A percentile compares a stretch with the other conserved stretches of the same genome.
Evolutionary conservation across 1,140 invertebrate species (phyloP).

Genomic region (Drosophila malerkotliana): DNA sequence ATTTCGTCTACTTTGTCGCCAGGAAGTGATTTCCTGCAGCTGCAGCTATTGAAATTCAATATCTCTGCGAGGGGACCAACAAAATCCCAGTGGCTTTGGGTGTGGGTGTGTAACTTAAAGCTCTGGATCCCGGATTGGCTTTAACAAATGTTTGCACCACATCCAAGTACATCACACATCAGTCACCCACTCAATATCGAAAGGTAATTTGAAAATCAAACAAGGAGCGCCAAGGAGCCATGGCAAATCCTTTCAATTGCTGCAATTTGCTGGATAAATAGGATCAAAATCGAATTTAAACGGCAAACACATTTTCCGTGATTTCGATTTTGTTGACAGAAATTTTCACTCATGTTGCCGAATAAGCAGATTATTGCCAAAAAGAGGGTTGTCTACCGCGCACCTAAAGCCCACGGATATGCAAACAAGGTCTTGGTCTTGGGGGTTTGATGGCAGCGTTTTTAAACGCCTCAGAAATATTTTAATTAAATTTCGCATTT

Average conservation of each 20-base stretch:
- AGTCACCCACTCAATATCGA: slow-evolving; percentile 32
- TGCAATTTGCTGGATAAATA: slow-evolving; percentile 83
- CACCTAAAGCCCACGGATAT: slow-evolving; percentile 43
- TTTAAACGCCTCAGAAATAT: slow-evolving; percentile 42
- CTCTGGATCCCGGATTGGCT: slow-evolving; percentile 30
- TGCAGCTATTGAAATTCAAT: slow-evolving; percentile 77
- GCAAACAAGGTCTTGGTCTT: slow-evolving; percentile 12
- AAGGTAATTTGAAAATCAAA: slow-evolving; percentile 81
- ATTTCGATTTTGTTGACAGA: slow-evolving; percentile 82
- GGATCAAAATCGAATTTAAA: slow-evolving; percentile 84
- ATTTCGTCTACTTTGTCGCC: slow-evolving; percentile 59
- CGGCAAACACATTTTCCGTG: slow-evolving; percentile 80
- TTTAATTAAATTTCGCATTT: slow-evolving; percentile 71
- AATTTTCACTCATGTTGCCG: slow-evolving; percentile 79
- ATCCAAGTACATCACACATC: slow-evolving; percentile 36
- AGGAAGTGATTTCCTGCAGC: slow-evolving; percentile 71
- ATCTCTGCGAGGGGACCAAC: slow-evolving; percentile 32
- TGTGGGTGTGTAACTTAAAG: slow-evolving; percentile 51
- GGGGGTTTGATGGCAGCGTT: slow-evolving; percentile 8
- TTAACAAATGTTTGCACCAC: slow-evolving; percentile 66
- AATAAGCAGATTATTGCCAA: slow-evolving; percentile 76
- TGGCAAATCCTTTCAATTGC: slow-evolving; percentile 82
- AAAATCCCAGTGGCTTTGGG: not conserved
- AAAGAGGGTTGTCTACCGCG: slow-evolving; percentile 51
- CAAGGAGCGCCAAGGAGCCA: slow-evolving; percentile 49